Percentiles rank a stretch among this genome's conserved stretches.
Conservation (phyloP, 2,888 invertebrate genomes). For the Apamea sordens region DNA sequence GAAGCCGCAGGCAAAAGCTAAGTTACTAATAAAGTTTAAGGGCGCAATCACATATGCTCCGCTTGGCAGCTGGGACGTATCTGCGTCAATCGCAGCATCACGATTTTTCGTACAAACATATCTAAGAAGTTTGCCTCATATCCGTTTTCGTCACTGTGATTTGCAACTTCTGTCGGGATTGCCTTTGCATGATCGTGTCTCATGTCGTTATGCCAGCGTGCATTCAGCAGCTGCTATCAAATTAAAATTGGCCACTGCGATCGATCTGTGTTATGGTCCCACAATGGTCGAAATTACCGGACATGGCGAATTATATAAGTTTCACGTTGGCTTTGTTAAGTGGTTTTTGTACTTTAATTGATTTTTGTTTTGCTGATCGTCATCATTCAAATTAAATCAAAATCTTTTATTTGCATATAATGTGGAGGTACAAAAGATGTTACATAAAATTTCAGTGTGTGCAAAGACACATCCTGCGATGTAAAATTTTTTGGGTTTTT, state of each 20-base stretch:
- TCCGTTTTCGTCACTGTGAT: slow-evolving; percentile 31
- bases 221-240: slow-evolving; percentile 26
- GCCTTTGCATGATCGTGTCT: slow-evolving; percentile 8
- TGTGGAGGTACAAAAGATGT: neutral
- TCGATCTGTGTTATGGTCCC: neutral
- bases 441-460: neutral
- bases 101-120: slow-evolving; percentile 7
- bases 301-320: slow-evolving; percentile 2
- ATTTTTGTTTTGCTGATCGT: neutral
- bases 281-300: neutral
- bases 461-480: no score
- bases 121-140: slow-evolving; percentile 22
- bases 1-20: neutral
- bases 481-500: no score
- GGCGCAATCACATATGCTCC: slow-evolving; percentile 53
- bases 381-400: neutral
- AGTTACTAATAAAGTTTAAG: slow-evolving; percentile 51
- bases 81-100: slow-evolving; percentile 20
- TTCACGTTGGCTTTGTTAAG: neutral
- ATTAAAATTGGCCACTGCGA: slow-evolving; percentile 9
- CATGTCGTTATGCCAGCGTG: neutral
- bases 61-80: slow-evolving; percentile 34
- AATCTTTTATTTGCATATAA: neutral
- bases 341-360: slow-evolving; percentile 20
- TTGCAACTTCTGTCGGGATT: slow-evolving; percentile 28